Evolutionary conservation across 1,140 invertebrate genomes (phyloP).

Genomic region (Panonychus citri): DNA sequence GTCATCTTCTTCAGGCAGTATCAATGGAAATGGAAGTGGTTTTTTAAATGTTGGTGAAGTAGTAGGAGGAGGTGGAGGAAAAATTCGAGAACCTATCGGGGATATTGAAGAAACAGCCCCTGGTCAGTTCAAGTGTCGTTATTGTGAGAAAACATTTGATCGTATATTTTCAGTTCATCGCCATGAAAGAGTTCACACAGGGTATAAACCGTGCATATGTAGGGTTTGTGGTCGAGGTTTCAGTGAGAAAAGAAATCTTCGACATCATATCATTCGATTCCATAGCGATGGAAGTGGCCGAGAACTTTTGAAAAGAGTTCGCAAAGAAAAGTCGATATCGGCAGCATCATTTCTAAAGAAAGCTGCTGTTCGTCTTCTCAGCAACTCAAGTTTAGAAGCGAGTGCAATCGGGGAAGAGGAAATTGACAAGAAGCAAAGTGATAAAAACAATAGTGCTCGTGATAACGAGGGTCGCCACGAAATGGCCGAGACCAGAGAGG

Average conservation of each 20-base stretch:
- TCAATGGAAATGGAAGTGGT: background rate
- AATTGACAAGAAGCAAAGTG: background rate
- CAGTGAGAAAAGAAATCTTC: constrained; percentile 24
- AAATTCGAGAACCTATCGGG: constrained; percentile 11
- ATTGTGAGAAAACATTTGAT: constrained; percentile 31
- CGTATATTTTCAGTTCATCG: constrained; percentile 26
- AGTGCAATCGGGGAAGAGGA: background rate
- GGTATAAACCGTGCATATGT: constrained; percentile 24
- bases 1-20: too few relatives aligned
- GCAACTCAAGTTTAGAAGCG: background rate
- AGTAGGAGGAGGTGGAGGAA: constrained; percentile 12
- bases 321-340: constrained; percentile 6
- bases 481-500: too few relatives aligned
- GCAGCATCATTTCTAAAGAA: background rate
- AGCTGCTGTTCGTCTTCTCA: background rate
- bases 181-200: constrained; percentile 23
- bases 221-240: constrained; percentile 27
- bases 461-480: too few relatives aligned
- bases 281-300: constrained; percentile 22
- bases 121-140: constrained; percentile 20
- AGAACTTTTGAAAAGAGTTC: constrained; percentile 15
- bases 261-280: constrained; percentile 25
- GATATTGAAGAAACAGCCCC: constrained; percentile 16
- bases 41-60: constrained; percentile 14
- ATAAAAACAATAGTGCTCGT: too few relatives aligned